These are phyloP conservation scores for Trichoplusia ni DNA, from an alignment of 1,140 invertebrate genomes.

Conservation along the genomic window DNA sequence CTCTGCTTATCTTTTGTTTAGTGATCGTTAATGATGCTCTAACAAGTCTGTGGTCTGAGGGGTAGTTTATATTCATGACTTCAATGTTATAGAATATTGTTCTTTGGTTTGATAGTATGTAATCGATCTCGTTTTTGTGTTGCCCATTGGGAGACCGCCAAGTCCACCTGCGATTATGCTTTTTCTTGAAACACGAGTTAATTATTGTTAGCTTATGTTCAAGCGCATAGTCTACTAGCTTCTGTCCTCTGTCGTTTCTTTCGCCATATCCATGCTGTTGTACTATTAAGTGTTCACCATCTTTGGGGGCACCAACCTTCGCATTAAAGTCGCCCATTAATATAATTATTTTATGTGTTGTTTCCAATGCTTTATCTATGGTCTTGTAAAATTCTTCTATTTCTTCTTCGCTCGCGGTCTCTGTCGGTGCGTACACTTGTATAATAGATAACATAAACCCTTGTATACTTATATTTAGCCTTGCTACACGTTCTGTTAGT, in stretches of 20 bases:
- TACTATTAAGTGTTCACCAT: background rate
- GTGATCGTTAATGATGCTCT: too few species aligned
- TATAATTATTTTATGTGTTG: background rate
- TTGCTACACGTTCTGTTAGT: conserved; percentile 37
- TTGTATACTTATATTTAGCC: conserved; percentile 32
- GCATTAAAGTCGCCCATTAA: background rate
- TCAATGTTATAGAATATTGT: too few species aligned
- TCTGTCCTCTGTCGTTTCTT: background rate
- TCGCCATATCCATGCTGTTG: background rate
- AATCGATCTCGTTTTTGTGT: background rate
- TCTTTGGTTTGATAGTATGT: too few species aligned
- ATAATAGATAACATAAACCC: conserved; percentile 34
- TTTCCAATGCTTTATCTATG: background rate
- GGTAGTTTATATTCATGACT: too few species aligned
- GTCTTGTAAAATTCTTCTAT: background rate
- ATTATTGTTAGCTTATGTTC: background rate
- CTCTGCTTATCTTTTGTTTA: too few species aligned
- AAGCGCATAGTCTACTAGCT: background rate
- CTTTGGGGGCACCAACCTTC: background rate
- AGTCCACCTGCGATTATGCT: background rate
- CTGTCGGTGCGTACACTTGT: conserved; percentile 38
- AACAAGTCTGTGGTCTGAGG: too few species aligned
- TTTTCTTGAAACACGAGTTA: background rate
- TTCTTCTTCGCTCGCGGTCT: background rate
- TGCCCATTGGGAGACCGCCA: background rate